Evolutionary conservation across 2,797 vertebrate genomes (phyloP), one percentile per base, ranked within the genome.

Genomic region (Eremophila alpestris): DNA sequence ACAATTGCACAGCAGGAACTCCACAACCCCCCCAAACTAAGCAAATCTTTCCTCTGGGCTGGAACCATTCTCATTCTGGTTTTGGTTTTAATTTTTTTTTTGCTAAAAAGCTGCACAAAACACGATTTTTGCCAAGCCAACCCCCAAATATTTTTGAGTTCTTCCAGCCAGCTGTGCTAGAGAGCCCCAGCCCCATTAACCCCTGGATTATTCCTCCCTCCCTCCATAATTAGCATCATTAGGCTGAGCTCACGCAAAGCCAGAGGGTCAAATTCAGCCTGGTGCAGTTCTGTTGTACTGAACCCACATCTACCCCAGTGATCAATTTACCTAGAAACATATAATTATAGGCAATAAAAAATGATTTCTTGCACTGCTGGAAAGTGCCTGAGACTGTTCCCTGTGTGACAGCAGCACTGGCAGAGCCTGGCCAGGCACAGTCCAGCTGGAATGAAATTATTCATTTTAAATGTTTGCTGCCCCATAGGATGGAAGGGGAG

Each of bases 41-140:
- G 21, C 7, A 2, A 69, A 68, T 38, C 8, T 54, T 69, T 29
- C 8, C 0, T n/a, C 86, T 27, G 18, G 60, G 29, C 9, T 21
- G 17, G 14, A 86, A 54, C 14, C 0, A 1, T 32, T 76, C 59
- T 45, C 30, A 36, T 10, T 75, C 7, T 0, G 0, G 3, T 11
- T 40, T 68, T 19, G 1, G 5, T 40, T 46, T 17, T 3, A 8
- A 10, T 38, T 16, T 16, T 43, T 32, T 41, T 68, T 56, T 59
- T 34, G 15, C 38, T 64, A 36, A 38, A 70, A 95, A 60, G 9
- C 58, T 36, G 41, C 22, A 83, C 24, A 54, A 84, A 83, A 36
- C n/a, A 36, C 14, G 51, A 26, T 27, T 48, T 4, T 0, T 10
- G 16, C 21, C 29, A 27, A 86, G n/a, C 7, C 67, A 62, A 46